These are phyloP conservation scores for Drosophila ustulata DNA, from an alignment of 2,888 invertebrate genomes.

Conservation along the genomic window DNA sequence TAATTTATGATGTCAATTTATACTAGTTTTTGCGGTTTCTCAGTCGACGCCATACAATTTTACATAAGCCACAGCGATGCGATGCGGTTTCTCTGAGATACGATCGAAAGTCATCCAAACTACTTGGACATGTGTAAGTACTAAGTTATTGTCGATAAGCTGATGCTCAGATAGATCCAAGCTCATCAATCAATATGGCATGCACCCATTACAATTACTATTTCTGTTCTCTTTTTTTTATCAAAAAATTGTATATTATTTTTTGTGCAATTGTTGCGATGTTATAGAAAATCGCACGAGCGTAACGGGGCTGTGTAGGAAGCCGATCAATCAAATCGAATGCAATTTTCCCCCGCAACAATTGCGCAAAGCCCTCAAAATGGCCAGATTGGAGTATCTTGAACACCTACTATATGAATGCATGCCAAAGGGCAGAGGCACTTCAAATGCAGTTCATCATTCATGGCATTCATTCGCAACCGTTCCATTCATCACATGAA, in stretches of 20 bases:
- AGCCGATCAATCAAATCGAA: constrained; percentile 64
- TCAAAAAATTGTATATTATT: constrained; percentile 53
- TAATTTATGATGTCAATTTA: constrained; percentile 84
- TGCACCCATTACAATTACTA: constrained; percentile 21
- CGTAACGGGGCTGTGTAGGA: constrained; percentile 50
- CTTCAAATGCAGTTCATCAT: constrained; percentile 62
- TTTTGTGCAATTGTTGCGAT: constrained; percentile 51
- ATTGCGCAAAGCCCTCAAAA: constrained; percentile 58
- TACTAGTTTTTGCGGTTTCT: constrained; percentile 74
- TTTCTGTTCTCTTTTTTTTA: constrained; percentile 37
- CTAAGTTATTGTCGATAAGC: constrained; percentile 1
- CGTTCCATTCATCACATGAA: constrained; percentile 63
- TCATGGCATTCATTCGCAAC: constrained; percentile 53
- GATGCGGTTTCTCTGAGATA: constrained; percentile 6
- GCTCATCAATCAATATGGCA: constrained; percentile 71
- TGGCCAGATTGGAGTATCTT: constrained; percentile 24
- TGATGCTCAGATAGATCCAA: constrained; percentile 5
- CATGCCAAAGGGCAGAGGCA: constrained; percentile 22
- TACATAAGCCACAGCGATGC: constrained; percentile 43
- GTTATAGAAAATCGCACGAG: constrained; percentile 68
- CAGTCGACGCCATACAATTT: constrained; percentile 37
- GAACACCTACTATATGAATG: constrained; percentile 67
- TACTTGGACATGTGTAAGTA: neutral
- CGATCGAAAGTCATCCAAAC: constrained; percentile 21
- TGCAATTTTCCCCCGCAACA: constrained; percentile 58